phyloP scores from a whole-genome alignment of 1,140 invertebrate genomes.

The Coelopa frigida region DNA sequence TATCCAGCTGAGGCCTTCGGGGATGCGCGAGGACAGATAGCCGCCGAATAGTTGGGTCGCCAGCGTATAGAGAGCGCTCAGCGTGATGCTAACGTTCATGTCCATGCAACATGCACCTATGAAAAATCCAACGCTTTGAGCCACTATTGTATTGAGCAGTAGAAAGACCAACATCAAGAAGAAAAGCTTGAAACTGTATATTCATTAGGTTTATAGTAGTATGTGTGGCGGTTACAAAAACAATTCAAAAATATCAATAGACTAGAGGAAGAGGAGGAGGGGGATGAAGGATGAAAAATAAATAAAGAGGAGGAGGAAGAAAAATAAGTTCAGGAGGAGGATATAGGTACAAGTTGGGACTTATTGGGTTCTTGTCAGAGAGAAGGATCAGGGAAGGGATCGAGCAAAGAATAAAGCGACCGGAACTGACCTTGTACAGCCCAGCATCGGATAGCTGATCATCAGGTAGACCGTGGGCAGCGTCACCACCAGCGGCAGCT shows the following conservation, averaged over 20 bases:
- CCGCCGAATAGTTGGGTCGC: slow-evolving; percentile 74
- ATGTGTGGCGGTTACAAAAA: too few relatives aligned
- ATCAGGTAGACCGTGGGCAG: slow-evolving; percentile 72
- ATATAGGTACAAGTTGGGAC: not conserved
- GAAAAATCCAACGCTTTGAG: slow-evolving; percentile 79
- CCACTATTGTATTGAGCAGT: slow-evolving; percentile 69
- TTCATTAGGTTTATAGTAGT: too few relatives aligned
- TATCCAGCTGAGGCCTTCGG: slow-evolving; percentile 71
- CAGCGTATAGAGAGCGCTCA: slow-evolving; percentile 72
- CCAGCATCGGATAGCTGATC: slow-evolving; percentile 74
- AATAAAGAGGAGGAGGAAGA: too few relatives aligned
- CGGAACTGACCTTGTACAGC: slow-evolving; percentile 38
- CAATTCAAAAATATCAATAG: not conserved
- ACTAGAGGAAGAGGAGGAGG: not conserved
- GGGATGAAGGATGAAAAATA: not conserved
- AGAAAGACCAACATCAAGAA: slow-evolving; percentile 65
- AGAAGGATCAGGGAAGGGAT: not conserved
- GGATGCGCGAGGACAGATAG: slow-evolving; percentile 71
- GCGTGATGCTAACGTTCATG: slow-evolving; percentile 72
- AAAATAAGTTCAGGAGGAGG: not conserved
- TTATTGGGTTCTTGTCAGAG: not conserved
- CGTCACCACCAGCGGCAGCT: slow-evolving; percentile 69
- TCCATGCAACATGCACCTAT: slow-evolving; percentile 75
- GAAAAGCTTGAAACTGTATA: slow-evolving; percentile 56
- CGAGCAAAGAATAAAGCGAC: not conserved